Base-by-base conservation (phyloP, 2,888 invertebrate genomes). In the Cataglyphis rosenhaueri region DNA sequence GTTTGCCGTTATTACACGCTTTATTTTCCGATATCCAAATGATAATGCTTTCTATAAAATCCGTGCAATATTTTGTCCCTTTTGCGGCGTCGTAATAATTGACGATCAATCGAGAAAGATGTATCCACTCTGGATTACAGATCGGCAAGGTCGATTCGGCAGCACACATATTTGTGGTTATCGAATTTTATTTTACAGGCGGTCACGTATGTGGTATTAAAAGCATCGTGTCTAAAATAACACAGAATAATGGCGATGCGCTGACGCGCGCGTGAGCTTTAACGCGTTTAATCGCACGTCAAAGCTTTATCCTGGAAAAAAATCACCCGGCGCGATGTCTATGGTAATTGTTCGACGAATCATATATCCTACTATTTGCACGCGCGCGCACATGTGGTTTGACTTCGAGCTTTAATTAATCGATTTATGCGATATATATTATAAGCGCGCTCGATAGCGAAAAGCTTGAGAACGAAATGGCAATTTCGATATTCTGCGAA, bases 81-180 rank as follows among this genome's bases (percentile, higher is more conserved):
- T 57, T 41, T 2, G 9, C 25, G 6, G 4, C 18, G 12, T 32
- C 9, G 18, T 35, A 71, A 59, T 79, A 71, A 79, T 79, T 59
- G 70, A 25, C 35, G 59, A 71, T 61, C 44, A 35, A 44, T 48
- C 35, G 78, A 59, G 44, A n/a, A 78, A 78, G 59, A 78, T 25
- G 70, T 57, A 78, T 70, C 25, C 44, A 10, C 32, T 44, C 38
- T 44, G 35, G n/a, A 52, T 62, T 84, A 83, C 64, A 83, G 75
- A 70, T 76, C 55, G 78, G 70, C 18, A 41, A 82, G 76, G 76
- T 87, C 75, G 79, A 82, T 85, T 64, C 81, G 62, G 74, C 78
- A 44, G 78, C 70, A 86, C 83, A 83, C 82, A 83, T 85, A 88
- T 87, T 83, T 74, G 85, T 66, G 86, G 82, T 89, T 89, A 84